Evolutionary conservation across 2,888 invertebrate species (phyloP).

Genomic region (Thereva nobilitata): DNA sequence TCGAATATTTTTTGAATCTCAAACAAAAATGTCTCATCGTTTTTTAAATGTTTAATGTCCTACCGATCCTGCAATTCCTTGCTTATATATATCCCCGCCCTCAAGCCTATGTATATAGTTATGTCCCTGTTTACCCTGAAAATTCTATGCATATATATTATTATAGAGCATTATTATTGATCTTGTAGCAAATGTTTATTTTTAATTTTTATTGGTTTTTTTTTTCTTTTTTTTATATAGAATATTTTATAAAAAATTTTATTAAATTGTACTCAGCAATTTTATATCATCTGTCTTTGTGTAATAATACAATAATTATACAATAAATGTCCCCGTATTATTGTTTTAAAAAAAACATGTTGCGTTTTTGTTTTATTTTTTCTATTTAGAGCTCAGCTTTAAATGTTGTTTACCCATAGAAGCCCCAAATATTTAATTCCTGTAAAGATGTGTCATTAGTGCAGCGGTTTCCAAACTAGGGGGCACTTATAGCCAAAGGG

Average conservation of each 20-base stretch:
- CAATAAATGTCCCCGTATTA: constrained; percentile 35
- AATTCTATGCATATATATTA: constrained; percentile 12
- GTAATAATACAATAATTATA: constrained; percentile 25
- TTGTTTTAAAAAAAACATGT: not conserved
- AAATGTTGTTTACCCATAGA: no score
- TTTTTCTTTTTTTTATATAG: constrained; percentile 24
- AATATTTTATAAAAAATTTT: constrained; percentile 18
- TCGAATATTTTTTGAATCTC: constrained; percentile 22
- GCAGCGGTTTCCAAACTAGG: no score
- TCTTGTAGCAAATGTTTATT: constrained; percentile 24
- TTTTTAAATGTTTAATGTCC: constrained; percentile 16
- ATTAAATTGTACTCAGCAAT: constrained; percentile 14
- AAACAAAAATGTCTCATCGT: constrained; percentile 12
- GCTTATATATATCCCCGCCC: constrained; percentile 9
- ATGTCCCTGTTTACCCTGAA: not conserved
- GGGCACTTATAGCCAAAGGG: no score
- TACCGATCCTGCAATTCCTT: constrained; percentile 3
- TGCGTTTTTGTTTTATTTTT: no score
- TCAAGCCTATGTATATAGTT: not conserved
- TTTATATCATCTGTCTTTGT: constrained; percentile 22
- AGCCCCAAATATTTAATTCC: no score
- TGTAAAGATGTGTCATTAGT: no score
- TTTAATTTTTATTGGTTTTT: constrained; percentile 9
- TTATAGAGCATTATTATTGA: constrained; percentile 11
- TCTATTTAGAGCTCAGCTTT: no score